Conservation (phyloP, 2,888 invertebrate genomes). For the Troides aeacus region DNA sequence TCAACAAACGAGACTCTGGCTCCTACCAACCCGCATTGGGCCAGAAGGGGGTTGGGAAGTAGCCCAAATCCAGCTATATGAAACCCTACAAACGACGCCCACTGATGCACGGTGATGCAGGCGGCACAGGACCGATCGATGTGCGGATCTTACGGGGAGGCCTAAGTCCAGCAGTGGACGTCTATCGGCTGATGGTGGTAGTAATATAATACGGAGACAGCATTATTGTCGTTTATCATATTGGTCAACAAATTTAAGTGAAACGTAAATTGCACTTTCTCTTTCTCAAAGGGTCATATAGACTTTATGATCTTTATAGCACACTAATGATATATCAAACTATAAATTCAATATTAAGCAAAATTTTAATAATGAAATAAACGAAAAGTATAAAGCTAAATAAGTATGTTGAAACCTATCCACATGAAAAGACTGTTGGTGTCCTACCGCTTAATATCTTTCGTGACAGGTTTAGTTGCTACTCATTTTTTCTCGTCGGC, state of each 20-base stretch:
- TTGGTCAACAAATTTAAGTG: background rate
- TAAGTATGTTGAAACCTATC: slow-evolving; percentile 20
- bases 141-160: no score
- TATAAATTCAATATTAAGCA: background rate
- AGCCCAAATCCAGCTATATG: no score
- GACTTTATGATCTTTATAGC: background rate
- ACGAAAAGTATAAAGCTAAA: slow-evolving; percentile 1
- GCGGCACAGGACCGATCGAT: no score
- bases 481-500: slow-evolving; percentile 46
- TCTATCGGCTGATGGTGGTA: no score
- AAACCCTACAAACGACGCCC: no score
- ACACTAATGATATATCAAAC: background rate
- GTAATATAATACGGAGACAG: no score
- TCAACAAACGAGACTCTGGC: no score
- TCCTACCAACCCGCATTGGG: no score
- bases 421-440: slow-evolving; percentile 15
- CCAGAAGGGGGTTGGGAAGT: no score
- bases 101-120: no score
- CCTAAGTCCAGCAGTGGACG: no score
- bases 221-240: background rate
- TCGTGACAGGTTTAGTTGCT: slow-evolving; percentile 33
- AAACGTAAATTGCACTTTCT: background rate
- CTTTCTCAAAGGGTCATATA: background rate
- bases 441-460: slow-evolving; percentile 28
- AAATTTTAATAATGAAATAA: background rate